A percentile compares a stretch with the other conserved stretches of the same genome.
Conservation (phyloP, 2,113 vertebrate species). For the Aptenodytes patagonicus region DNA sequence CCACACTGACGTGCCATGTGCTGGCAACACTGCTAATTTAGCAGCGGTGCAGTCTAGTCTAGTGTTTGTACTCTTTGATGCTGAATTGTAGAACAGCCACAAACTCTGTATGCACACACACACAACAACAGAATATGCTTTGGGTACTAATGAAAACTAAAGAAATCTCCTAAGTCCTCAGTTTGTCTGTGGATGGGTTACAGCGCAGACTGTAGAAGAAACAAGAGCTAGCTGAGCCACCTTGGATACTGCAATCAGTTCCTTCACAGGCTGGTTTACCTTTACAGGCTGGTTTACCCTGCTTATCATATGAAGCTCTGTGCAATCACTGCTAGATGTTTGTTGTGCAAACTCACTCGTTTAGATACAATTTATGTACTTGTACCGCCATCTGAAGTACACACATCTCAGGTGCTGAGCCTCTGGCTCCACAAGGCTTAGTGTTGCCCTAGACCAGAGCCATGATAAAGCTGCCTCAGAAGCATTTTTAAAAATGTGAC, state of each 20-base stretch:
- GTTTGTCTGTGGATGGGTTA: neutral
- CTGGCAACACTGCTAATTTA: neutral
- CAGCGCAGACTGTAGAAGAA: neutral
- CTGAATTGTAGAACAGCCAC: neutral
- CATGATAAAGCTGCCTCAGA: neutral
- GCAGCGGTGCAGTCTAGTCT: neutral
- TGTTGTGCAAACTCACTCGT: neutral
- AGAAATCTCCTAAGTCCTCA: neutral
- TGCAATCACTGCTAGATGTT: neutral
- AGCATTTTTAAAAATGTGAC: neutral
- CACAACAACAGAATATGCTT: neutral
- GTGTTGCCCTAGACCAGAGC: neutral
- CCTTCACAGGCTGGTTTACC: neutral
- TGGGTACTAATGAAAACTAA: neutral
- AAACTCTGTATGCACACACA: neutral
- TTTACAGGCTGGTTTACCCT: neutral
- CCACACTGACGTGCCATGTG: neutral
- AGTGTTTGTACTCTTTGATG: neutral
- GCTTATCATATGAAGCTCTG: neutral
- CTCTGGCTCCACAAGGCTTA: neutral
- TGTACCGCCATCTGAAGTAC: neutral
- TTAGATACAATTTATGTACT: neutral
- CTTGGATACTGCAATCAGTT: neutral
- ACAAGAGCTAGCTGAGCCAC: neutral
- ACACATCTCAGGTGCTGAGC: neutral